A percentile compares a stretch with the other conserved stretches of the same genome.
Evolutionary conservation across 2,113 vertebrate genomes (phyloP).

Genomic region (Pituophis catenifer): DNA sequence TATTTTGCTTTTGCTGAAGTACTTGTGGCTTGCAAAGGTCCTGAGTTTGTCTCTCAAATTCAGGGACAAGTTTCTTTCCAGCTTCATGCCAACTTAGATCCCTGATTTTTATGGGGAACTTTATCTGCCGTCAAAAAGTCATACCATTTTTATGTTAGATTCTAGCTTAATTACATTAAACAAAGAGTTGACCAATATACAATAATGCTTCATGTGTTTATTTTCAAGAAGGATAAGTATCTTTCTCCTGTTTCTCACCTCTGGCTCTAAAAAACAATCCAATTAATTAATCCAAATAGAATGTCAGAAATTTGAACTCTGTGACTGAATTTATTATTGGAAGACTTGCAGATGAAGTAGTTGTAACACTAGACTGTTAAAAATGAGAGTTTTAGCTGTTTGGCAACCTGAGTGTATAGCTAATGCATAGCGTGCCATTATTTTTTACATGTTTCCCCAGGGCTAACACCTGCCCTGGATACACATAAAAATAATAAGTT

Average conservation of each 20-base stretch:
- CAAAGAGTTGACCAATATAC: background rate
- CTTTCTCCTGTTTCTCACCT: background rate
- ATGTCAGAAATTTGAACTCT: background rate
- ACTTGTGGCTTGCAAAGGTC: background rate
- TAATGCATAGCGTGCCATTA: background rate
- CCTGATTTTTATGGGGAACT: background rate
- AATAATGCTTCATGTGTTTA: background rate
- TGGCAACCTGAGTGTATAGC: background rate
- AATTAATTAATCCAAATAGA: background rate
- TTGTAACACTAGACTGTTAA: background rate
- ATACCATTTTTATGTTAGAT: background rate
- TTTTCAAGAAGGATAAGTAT: background rate
- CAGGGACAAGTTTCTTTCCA: background rate
- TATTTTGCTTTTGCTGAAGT: background rate
- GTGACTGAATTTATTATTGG: background rate
- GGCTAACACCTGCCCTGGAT: background rate
- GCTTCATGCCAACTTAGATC: background rate
- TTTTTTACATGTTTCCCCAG: background rate
- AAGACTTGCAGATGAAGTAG: background rate
- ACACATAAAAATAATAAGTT: background rate
- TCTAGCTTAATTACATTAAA: background rate
- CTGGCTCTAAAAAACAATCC: background rate
- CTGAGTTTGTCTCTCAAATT: background rate
- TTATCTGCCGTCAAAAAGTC: background rate
- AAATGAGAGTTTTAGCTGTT: background rate